Evolutionary conservation across 2,888 invertebrate genomes (phyloP).

Genomic region (Erebia palarica): DNA sequence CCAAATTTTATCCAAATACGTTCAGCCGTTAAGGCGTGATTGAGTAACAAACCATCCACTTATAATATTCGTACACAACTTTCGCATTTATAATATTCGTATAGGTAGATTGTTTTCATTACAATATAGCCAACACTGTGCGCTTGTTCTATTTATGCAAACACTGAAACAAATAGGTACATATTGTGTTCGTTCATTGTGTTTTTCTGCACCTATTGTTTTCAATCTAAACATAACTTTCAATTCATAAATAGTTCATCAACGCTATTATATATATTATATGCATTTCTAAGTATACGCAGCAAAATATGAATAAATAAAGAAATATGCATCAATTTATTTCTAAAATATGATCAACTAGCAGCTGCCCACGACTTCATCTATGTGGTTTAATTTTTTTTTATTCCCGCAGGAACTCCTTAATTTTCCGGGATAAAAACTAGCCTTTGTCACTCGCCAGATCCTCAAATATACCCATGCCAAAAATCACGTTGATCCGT

Average conservation of each 20-base stretch:
- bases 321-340: background rate
- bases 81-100: too few relatives aligned
- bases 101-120: constrained; percentile 2
- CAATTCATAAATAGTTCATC: background rate
- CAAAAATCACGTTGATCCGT: too few relatives aligned
- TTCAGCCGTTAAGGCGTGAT: too few relatives aligned
- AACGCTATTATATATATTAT: background rate
- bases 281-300: background rate
- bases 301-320: background rate
- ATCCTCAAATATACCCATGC: too few relatives aligned
- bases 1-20: too few relatives aligned
- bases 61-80: too few relatives aligned
- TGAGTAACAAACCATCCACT: too few relatives aligned
- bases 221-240: constrained; percentile 11
- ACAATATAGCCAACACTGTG: background rate
- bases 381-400: too few relatives aligned
- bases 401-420: too few relatives aligned
- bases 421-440: too few relatives aligned
- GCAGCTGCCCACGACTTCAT: too few relatives aligned
- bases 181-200: background rate
- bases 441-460: too few relatives aligned
- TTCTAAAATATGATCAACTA: background rate
- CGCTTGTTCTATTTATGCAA: background rate
- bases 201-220: background rate
- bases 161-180: background rate